Base-by-base conservation (phyloP, 2,797 vertebrate species). In the Coreius guichenoti region DNA sequence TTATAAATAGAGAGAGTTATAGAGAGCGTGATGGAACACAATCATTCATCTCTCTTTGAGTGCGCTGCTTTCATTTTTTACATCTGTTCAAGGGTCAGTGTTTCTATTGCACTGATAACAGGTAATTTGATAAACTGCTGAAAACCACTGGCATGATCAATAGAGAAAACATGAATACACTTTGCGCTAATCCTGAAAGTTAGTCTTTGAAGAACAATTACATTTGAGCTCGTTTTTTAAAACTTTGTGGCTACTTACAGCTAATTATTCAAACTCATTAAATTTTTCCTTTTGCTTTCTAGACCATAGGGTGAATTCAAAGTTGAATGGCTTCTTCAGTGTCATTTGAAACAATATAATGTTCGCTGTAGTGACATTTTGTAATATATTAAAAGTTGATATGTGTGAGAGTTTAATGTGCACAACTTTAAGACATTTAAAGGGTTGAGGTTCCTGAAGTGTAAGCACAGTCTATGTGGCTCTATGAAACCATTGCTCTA, bases 1-100 rank as follows among this genome's bases (percentile, higher is more conserved):
- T 95, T 94, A 95, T 95, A 95, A 95, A 95, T 95, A 94, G 93
- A 94, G 74, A 91, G 68, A 87, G 91, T 85, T 83, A 87, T 74
- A 77, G 84, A 80, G 84, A 90, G 86, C 92, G 90, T 88, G 84
- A 87, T 88, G 88, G 61, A 82, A 90, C 89, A 89, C 88, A 91
- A 93, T 92, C 91, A 89, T 86, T 92, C 91, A 90, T 85, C 86
- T 75, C 63, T 87, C 83, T 80, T 83, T 43, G 74, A 88, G 84
- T 80, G 77, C 29, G 67, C 80, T 49, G 72, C 80, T 81, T 86
- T 84, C 81, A 79, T 72, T 81, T 89, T 78, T 79, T 84, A 85
- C 86, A 86, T 83, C 80, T 88, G 86, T 86, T 86, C 84, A 86
- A 63, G 74, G 82, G 84, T 72, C 87, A 86, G 56, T 87, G 81